phyloP scores from a whole-genome alignment of 2,113 vertebrate genomes.

The Hymenochirus boettgeri region DNA sequence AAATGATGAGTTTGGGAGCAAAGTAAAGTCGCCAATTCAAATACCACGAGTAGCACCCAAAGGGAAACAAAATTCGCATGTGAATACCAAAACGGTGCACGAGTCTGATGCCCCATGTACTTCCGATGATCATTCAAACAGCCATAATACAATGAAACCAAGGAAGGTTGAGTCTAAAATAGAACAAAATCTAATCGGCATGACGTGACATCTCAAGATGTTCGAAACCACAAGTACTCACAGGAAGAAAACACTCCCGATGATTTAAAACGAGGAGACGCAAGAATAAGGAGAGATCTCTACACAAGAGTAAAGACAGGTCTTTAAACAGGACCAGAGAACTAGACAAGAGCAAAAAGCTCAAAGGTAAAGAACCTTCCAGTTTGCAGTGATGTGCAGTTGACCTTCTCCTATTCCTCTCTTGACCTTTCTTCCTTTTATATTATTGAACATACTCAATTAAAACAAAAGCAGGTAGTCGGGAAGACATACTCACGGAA shows the following conservation, averaged over 20 bases:
- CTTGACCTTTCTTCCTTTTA: no score
- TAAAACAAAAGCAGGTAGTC: no score
- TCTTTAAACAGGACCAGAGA: conserved; percentile 10
- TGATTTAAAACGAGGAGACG: conserved; percentile 40
- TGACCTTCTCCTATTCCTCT: no score
- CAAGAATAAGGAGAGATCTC: conserved; percentile 25
- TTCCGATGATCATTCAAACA: no score
- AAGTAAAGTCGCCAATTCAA: neutral
- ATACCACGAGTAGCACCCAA: conserved; percentile 45
- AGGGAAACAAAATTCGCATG: conserved; percentile 34
- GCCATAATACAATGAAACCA: conserved; percentile 36
- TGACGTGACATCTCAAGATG: conserved; percentile 44
- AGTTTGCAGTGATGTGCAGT: conserved; percentile 39
- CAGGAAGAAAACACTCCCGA: conserved; percentile 44
- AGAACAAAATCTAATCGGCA: conserved; percentile 47
- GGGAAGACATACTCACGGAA: no score
- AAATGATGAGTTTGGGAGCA: conserved; percentile 13
- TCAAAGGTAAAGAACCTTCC: conserved; percentile 64
- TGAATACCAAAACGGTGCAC: conserved; percentile 34
- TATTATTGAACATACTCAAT: no score
- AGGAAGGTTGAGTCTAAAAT: conserved; percentile 16
- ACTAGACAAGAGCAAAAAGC: conserved; percentile 54
- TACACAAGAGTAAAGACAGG: conserved; percentile 39
- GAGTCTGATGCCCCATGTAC: conserved; percentile 42
- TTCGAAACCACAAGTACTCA: conserved; percentile 46